Evolutionary conservation across 2,797 vertebrate genomes (phyloP), one percentile per base, ranked within the genome.

Genomic region (Ctenopoma kingsleyae): DNA sequence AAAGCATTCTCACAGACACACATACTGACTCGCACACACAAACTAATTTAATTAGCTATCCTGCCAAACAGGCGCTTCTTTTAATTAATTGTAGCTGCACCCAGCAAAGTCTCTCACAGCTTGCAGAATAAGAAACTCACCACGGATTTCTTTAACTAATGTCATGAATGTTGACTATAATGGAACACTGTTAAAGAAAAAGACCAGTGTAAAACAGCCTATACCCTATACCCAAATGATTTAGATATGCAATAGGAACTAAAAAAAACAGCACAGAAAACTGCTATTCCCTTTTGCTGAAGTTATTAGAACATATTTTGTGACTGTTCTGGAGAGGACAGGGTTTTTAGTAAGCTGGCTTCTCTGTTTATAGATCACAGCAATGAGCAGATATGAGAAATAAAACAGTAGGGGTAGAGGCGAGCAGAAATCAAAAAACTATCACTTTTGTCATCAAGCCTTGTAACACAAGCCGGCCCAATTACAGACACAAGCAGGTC

Each of bases 21-120:
- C 63, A 64, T 20, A 65, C 46, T 23, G 57, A 59, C 59, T 71
- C 32, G 70, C 41, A 76, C 38, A 74, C 73, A 61, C 74, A 74
- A 74, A 71, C 56, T 89, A 89, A 94, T 93, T 92, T 87, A 93
- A 92, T 94, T 92, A 92, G 84, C 86, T 85, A 82, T 82, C 77
- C 84, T 79, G 86, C 85, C 87, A 88, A 85, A 85, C 82, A 86
- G 83, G 73, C 70, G 63, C 82, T 81, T 72, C 68, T 86, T 91
- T 93, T 90, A 93, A 93, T 95, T 91, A 93, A 88, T 93, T 73
- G 73, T 73, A 71, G 80, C 64, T 83, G 69, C 76, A 66, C 70
- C 49, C 56, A 59, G 74, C 79, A 86, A 77, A 73, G 80, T 78
- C 68, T 78, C 68, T 75, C 69, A 52, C 80, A 80, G 86, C 76